Evolutionary conservation across 2,797 vertebrate genomes (phyloP).

Genomic region (Tachyglossus aculeatus): DNA sequence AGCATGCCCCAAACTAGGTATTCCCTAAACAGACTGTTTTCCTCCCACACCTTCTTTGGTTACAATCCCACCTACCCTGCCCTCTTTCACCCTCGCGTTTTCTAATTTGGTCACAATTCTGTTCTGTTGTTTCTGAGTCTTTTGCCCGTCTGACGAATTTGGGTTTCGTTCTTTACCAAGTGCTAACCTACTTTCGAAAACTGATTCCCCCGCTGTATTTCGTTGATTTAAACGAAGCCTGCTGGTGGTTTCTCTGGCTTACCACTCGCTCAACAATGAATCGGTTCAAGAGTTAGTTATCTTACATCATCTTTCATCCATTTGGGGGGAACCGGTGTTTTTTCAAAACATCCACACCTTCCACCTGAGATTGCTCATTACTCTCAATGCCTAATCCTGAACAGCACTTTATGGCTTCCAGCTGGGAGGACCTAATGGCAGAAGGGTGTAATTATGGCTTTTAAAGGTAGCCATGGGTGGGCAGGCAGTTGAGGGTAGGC

Average conservation of each 20-base stretch:
- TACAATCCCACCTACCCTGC: conserved; percentile 1
- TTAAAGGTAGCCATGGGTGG: background rate
- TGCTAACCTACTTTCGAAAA: conserved; percentile 32
- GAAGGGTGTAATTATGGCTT: background rate
- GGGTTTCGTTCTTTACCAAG: conserved; percentile 30
- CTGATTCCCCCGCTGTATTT: background rate
- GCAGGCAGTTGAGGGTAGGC: background rate
- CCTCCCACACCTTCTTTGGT: conserved; percentile 42
- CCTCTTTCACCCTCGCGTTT: conserved; percentile 27
- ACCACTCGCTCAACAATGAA: background rate
- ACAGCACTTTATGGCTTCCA: conserved; percentile 12
- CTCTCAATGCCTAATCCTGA: conserved; percentile 9
- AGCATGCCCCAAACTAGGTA: conserved; percentile 19
- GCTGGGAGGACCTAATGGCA: background rate
- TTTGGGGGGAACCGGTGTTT: background rate
- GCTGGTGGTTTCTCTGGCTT: background rate
- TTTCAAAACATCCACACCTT: conserved; percentile 18
- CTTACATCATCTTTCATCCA: too few species aligned
- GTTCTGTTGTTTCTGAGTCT: conserved; percentile 2
- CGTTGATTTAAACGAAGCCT: background rate
- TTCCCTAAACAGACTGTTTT: conserved; percentile 39
- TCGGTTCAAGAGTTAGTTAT: background rate
- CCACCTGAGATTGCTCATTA: background rate
- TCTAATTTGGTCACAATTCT: conserved; percentile 23
- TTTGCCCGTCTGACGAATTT: background rate